Evolutionary conservation across 1,140 invertebrate species (phyloP).

Genomic region (Trypoxylus dichotomus): DNA sequence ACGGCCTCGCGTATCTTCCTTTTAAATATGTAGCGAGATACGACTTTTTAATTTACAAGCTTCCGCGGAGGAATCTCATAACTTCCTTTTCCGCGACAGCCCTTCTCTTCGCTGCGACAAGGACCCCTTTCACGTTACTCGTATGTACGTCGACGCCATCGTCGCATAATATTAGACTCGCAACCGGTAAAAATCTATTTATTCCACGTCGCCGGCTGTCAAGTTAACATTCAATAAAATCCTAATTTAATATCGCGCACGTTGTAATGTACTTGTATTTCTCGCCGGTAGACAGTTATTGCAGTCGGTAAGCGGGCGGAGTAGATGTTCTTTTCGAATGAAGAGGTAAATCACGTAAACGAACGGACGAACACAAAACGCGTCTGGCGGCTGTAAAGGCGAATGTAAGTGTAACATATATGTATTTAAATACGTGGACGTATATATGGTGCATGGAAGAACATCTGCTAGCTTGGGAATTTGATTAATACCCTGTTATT

Average conservation of each 20-base stretch:
- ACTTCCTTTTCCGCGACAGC: no score
- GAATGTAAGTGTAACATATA: no score
- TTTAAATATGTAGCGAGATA: no score
- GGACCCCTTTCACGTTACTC: no score
- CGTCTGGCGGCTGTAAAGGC: neutral
- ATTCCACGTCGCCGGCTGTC: neutral
- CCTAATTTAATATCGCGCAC: slow-evolving; percentile 3
- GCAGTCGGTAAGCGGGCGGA: neutral
- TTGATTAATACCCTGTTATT: neutral
- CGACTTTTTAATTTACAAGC: no score
- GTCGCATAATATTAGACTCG: neutral
- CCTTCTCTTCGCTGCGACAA: no score
- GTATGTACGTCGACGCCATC: neutral
- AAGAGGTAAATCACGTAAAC: neutral
- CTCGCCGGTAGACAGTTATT: slow-evolving; percentile 8
- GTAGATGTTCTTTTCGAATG: neutral
- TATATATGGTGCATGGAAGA: neutral
- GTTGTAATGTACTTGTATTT: slow-evolving; percentile 22
- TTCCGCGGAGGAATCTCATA: no score
- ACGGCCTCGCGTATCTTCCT: no score
- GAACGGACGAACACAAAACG: neutral
- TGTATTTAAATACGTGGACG: neutral
- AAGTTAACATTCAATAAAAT: slow-evolving; percentile 9
- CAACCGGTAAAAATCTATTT: neutral
- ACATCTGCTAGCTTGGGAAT: neutral